Conservation (phyloP, 2,113 vertebrate genomes). For the Cololabis saira region DNA sequence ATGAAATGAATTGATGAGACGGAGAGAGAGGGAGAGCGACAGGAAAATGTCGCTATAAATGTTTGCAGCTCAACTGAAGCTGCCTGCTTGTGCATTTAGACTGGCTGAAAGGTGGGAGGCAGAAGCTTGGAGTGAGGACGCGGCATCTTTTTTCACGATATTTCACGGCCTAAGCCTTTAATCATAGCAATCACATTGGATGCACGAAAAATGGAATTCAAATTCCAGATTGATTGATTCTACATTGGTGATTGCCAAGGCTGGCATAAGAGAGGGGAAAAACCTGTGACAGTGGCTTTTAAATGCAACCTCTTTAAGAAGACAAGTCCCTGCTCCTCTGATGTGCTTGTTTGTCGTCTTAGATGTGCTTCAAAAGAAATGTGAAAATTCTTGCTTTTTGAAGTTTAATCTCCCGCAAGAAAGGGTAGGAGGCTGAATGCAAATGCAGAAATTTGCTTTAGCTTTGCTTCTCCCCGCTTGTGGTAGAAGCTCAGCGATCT, state of each 20-base stretch:
- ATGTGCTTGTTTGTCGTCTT: constrained; percentile 51
- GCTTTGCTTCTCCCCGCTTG: constrained; percentile 31
- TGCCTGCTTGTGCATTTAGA: constrained; percentile 62
- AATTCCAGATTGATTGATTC: constrained; percentile 72
- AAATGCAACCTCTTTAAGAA: constrained; percentile 46
- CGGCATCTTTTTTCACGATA: constrained; percentile 17
- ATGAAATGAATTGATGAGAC: constrained; percentile 74
- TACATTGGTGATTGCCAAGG: constrained; percentile 65
- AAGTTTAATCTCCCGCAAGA: constrained; percentile 61
- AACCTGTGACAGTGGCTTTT: constrained; percentile 20
- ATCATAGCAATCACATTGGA: constrained; percentile 62
- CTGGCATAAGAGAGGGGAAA: constrained; percentile 18
- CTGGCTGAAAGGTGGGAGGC: constrained; percentile 55
- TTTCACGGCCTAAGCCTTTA: constrained; percentile 73
- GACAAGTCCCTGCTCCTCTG: constrained; percentile 22
- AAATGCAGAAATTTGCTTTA: constrained; percentile 52
- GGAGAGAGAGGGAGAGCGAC: constrained; percentile 27
- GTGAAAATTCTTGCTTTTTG: constrained; percentile 48
- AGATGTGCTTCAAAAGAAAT: constrained; percentile 59
- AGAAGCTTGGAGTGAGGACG: constrained; percentile 44
- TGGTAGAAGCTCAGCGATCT: constrained; percentile 15
- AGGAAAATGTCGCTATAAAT: constrained; percentile 64
- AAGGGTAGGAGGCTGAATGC: constrained; percentile 55
- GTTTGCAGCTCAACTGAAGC: constrained; percentile 69
- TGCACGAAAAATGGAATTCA: constrained; percentile 65